phyloP scores from a whole-genome alignment of 2,888 invertebrate genomes.

The Nasonovia ribisnigri region DNA sequence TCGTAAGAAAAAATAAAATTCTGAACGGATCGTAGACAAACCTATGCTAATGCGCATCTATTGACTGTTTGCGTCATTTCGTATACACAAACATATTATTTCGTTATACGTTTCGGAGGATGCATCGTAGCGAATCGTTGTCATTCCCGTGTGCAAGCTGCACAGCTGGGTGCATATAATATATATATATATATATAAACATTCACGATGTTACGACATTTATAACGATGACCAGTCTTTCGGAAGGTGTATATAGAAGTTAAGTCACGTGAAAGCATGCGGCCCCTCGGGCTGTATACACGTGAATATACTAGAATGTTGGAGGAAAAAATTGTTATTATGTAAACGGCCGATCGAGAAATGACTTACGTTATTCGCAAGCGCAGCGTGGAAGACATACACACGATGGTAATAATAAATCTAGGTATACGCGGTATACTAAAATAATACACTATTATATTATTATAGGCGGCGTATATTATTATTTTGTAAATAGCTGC shows the following conservation, averaged over 20 bases:
- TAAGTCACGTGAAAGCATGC: constrained; percentile 58
- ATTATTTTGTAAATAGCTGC: neutral
- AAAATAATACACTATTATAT: neutral
- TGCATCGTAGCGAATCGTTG: constrained; percentile 3
- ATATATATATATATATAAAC: neutral
- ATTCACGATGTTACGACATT: constrained; percentile 7
- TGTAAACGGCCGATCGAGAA: constrained; percentile 55
- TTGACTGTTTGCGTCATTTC: neutral
- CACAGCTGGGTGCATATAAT: constrained; percentile 21
- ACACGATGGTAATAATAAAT: neutral
- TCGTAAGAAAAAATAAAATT: neutral
- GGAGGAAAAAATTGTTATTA: constrained; percentile 45
- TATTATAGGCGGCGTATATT: too few relatives aligned
- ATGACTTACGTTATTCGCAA: constrained; percentile 28
- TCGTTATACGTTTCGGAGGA: constrained; percentile 9
- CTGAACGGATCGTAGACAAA: neutral
- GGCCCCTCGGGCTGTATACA: constrained; percentile 21
- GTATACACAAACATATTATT: constrained; percentile 12
- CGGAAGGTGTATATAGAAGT: constrained; percentile 36
- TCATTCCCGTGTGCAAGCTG: constrained; percentile 3
- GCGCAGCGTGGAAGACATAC: neutral
- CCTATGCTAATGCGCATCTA: neutral
- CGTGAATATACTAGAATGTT: constrained; percentile 21
- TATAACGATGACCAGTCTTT: constrained; percentile 37
- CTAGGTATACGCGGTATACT: neutral